Evolutionary conservation across 23 tunicate species (phyloP).

Genomic region (Trididemnum miniatum): DNA sequence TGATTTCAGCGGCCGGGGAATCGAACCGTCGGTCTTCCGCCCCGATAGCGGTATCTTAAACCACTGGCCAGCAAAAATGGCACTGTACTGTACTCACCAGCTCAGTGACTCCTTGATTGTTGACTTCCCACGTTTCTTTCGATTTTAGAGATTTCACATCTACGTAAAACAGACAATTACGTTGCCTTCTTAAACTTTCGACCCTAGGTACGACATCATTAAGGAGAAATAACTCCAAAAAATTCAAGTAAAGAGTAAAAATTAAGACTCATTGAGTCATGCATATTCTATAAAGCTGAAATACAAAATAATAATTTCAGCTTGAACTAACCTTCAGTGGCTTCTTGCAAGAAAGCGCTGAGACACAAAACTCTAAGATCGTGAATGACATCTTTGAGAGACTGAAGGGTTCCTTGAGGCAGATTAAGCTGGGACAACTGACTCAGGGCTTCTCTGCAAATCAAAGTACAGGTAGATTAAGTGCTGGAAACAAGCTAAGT

Average conservation of each 20-base stretch:
- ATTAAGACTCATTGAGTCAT: no score
- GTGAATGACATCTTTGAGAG: conserved; percentile 69
- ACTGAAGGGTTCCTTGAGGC: conserved; percentile 61
- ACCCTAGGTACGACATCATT: no score
- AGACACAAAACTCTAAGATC: conserved; percentile 68
- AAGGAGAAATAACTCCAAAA: no score
- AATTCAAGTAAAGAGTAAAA: no score
- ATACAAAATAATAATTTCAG: no score
- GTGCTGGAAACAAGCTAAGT: background rate
- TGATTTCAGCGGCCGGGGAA: no score
- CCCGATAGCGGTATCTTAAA: no score
- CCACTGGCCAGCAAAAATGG: no score
- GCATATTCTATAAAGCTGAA: background rate
- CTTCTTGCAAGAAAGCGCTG: conserved; percentile 74
- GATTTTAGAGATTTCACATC: conserved; percentile 27
- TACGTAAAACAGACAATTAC: background rate
- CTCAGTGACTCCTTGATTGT: conserved; percentile 53
- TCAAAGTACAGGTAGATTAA: background rate
- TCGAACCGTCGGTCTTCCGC: no score
- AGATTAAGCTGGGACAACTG: conserved; percentile 59
- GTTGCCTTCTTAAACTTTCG: no score
- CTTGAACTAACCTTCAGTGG: conserved; percentile 50
- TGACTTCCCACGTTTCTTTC: conserved; percentile 70
- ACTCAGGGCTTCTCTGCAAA: conserved; percentile 51
- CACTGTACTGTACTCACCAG: no score